Conservation (phyloP, 2,888 invertebrate genomes). For the Heteropelma amictum region DNA sequence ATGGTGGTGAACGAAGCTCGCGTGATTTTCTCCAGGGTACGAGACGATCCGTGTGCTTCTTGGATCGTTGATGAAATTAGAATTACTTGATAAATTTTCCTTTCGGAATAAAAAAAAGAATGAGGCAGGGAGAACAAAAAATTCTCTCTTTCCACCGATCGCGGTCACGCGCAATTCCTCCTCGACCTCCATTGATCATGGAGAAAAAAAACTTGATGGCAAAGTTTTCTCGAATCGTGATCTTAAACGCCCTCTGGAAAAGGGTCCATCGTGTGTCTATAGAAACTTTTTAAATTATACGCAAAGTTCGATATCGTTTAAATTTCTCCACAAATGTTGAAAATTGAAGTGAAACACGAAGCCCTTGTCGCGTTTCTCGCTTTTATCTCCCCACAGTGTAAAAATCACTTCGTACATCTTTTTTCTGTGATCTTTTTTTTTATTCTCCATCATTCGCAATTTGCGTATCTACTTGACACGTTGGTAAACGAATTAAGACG, state of each 20-base stretch:
- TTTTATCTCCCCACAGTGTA: no score
- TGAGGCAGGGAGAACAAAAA: neutral
- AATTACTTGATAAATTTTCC: conserved; percentile 53
- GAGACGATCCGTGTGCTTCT: conserved; percentile 3
- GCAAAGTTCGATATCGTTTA: no score
- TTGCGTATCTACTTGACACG: no score
- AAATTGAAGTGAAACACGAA: no score
- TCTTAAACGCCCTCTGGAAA: conserved; percentile 32
- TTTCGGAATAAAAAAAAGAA: neutral
- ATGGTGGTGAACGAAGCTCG: conserved; percentile 3
- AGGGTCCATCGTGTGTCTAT: neutral
- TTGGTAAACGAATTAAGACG: no score
- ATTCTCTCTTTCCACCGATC: neutral
- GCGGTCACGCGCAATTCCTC: conserved; percentile 32
- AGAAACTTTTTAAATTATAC: no score
- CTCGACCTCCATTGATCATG: conserved; percentile 50
- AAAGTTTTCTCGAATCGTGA: conserved; percentile 48
- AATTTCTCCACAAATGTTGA: no score
- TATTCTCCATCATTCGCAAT: no score
- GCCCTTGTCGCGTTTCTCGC: no score
- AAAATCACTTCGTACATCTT: no score
- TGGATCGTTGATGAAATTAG: conserved; percentile 54
- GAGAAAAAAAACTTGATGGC: conserved; percentile 39
- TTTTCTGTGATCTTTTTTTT: no score
- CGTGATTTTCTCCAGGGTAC: conserved; percentile 5